These are phyloP conservation scores for Lamellibrachia luymesi DNA, from an alignment of 1,140 invertebrate species.

Conservation along the genomic window DNA sequence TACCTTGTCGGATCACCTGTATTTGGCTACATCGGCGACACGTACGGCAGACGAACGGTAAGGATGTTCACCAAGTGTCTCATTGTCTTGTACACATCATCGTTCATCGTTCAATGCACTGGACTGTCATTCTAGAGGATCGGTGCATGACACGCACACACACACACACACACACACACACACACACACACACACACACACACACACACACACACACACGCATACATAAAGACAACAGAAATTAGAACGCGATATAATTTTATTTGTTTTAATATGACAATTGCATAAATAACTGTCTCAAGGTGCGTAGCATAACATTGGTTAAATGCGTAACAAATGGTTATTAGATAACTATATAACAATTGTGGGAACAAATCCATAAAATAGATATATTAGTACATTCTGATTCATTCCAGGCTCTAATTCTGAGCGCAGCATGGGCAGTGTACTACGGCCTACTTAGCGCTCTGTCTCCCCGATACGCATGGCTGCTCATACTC, in stretches of 20 bases:
- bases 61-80: neutral
- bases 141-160: neutral
- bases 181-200: neutral
- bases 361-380: too few relatives aligned
- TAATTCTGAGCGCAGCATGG: slow-evolving; percentile 8
- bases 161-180: neutral
- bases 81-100: neutral
- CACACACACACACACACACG: slow-evolving; percentile 4
- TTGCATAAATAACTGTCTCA: neutral
- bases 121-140: too few relatives aligned
- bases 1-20: slow-evolving; percentile 7
- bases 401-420: neutral
- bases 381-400: neutral
- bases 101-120: too few relatives aligned
- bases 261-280: neutral
- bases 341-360: neutral
- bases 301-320: neutral
- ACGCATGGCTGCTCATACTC: slow-evolving; percentile 20
- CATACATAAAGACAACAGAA: neutral
- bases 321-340: neutral
- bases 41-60: slow-evolving; percentile 12
- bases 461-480: slow-evolving; percentile 9
- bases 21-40: slow-evolving; percentile 13
- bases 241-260: neutral
- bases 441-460: slow-evolving; percentile 13